Evolutionary conservation across 2,113 vertebrate genomes (phyloP), one percentile per base, ranked within the genome.

Genomic region (Carlito syrichta): DNA sequence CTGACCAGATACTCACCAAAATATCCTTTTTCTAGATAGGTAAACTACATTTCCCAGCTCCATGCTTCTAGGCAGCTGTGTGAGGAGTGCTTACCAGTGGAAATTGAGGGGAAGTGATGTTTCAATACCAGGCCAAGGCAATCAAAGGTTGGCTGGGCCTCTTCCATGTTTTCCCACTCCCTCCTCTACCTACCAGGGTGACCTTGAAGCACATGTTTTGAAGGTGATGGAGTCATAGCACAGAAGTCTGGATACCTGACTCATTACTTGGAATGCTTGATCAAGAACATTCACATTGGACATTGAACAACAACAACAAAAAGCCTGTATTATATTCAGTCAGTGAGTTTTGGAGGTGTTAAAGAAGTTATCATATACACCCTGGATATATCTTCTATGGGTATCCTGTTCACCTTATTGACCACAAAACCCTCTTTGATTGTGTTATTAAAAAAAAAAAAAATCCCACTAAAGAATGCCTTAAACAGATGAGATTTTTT

Each of bases 171-270:
- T 32, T 91, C 22, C 10, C 22, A 58, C 13, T 43, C 40, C 8
- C 8, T 89, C 32, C 3, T 63, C 77, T 87, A 13, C 52, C 74
- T 89, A 56, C 56, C 35, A 86, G n/a, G 27, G 16, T 95, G 25
- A 96, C 22, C 48, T 86, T 50, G 48, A 95, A 87, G 54, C 77
- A 73, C 40, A 17, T 91, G 17, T 89, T 95, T 91, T 87, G 16
- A 93, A 78, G 23, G n/a, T 84, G 32, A 58, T 63, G 25, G 43
- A 86, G 22, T 84, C 58, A 90, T 19, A 76, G 73, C 30, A 25
- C 82, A 82, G 84, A 96, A 87, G 58, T 91, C 50, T 87, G 27
- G 7, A 50, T 69, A 43, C 16, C 63, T 52, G 13, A 92, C n/a
- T 63, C 48, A 71, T 1, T 68, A 20, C n/a, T 89, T 71, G 23